These are phyloP conservation scores for Melanostoma mellinum DNA, from an alignment of 2,888 invertebrate species.

Conservation along the genomic window DNA sequence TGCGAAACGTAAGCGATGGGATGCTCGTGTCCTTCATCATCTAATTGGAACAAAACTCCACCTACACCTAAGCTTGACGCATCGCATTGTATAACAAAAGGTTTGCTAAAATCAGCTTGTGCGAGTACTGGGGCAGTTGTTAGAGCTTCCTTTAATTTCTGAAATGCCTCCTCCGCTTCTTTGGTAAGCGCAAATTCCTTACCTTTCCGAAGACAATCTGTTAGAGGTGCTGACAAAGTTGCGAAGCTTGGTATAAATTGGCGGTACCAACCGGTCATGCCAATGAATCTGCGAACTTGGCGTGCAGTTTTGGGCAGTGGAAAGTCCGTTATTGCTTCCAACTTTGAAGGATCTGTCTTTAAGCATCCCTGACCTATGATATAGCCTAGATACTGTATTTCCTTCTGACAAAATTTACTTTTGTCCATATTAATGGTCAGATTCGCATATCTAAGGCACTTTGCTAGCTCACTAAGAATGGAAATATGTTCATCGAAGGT, in stretches of 20 bases:
- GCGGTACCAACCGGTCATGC: slow-evolving; percentile 4
- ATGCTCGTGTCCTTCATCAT: slow-evolving; percentile 26
- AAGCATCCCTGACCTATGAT: slow-evolving; percentile 1
- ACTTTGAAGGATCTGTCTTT: not conserved
- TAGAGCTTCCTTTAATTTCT: not conserved
- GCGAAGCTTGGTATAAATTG: slow-evolving; percentile 6
- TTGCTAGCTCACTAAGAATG: not conserved
- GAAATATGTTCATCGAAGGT: not conserved
- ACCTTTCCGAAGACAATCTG: slow-evolving; percentile 2
- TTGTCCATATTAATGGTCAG: slow-evolving; percentile 5
- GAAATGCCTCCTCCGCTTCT: not conserved
- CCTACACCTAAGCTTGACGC: slow-evolving; percentile 47
- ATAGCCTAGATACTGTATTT: not conserved
- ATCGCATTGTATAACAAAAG: slow-evolving; percentile 37
- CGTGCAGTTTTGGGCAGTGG: not conserved
- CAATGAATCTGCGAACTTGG: not conserved
- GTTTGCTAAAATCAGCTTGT: slow-evolving; percentile 6
- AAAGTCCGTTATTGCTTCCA: not conserved
- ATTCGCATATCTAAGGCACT: not conserved
- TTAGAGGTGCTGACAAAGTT: slow-evolving; percentile 4
- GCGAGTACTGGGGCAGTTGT: not conserved
- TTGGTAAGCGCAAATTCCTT: not conserved
- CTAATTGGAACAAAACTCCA: slow-evolving; percentile 57
- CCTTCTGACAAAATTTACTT: slow-evolving; percentile 1
- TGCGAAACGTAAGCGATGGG: slow-evolving; percentile 54